Conservation (phyloP, 2,888 invertebrate species). For the Allolobophora icterica region DNA sequence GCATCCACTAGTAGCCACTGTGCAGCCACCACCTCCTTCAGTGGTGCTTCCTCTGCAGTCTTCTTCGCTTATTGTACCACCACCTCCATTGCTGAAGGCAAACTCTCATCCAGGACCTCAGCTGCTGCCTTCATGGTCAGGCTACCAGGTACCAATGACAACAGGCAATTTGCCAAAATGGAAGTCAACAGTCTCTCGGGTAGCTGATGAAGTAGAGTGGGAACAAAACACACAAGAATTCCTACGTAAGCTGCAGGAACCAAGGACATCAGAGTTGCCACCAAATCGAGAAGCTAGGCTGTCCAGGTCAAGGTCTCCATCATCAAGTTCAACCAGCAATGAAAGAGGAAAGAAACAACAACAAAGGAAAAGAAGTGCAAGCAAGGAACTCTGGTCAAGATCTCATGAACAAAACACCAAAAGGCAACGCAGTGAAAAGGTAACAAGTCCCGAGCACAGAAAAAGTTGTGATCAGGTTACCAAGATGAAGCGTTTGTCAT, state of each 20-base stretch:
- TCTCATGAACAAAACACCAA: background rate
- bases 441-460: background rate
- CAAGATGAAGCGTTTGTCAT: background rate
- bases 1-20: background rate
- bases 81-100: background rate
- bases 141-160: background rate
- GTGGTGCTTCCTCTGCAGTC: background rate
- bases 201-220: constrained; percentile 24
- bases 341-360: background rate
- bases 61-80: background rate
- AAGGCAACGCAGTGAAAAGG: background rate
- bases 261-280: background rate
- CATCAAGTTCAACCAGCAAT: background rate
- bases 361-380: background rate
- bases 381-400: background rate
- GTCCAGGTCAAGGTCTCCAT: constrained; percentile 8
- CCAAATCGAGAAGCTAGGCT: background rate
- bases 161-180: constrained; percentile 19
- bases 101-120: background rate
- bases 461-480: background rate
- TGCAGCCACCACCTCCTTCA: background rate
- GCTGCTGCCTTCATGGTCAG: background rate
- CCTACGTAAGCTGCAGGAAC: constrained; percentile 33
- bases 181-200: background rate
- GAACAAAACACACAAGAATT: constrained; percentile 35